Evolutionary conservation across 2,797 vertebrate genomes (phyloP).

Genomic region (Catamblyrhynchus diadema): DNA sequence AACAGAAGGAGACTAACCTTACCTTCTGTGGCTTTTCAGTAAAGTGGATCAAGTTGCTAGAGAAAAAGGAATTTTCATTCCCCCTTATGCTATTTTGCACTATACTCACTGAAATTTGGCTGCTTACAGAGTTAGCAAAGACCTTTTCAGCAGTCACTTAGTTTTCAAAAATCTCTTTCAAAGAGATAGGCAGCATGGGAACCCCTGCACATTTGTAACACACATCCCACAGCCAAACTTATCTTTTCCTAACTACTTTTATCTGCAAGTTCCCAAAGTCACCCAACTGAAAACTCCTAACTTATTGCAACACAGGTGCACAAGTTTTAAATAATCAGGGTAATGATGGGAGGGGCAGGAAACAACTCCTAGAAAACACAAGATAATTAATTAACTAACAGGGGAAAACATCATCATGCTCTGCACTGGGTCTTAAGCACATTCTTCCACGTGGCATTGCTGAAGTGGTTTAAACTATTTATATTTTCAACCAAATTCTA

Average conservation of each 20-base stretch:
- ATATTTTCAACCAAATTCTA: neutral
- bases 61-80: neutral
- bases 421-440: neutral
- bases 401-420: neutral
- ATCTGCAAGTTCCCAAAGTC: neutral
- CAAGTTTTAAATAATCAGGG: neutral
- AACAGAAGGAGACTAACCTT: neutral
- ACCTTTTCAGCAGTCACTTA: neutral
- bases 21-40: neutral
- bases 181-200: neutral
- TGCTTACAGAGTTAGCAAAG: neutral
- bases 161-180: neutral
- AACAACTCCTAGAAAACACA: neutral
- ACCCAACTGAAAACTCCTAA: neutral
- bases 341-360: neutral
- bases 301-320: neutral
- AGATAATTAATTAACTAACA: neutral
- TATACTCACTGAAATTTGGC: neutral
- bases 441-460: neutral
- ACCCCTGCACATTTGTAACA: neutral
- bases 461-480: neutral
- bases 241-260: neutral
- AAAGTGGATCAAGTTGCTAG: neutral
- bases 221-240: neutral
- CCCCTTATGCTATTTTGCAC: neutral